A percentile compares a stretch with the other conserved stretches of the same genome.
Evolutionary conservation across 2,888 invertebrate genomes (phyloP).

Genomic region (Calameuta filiformis): DNA sequence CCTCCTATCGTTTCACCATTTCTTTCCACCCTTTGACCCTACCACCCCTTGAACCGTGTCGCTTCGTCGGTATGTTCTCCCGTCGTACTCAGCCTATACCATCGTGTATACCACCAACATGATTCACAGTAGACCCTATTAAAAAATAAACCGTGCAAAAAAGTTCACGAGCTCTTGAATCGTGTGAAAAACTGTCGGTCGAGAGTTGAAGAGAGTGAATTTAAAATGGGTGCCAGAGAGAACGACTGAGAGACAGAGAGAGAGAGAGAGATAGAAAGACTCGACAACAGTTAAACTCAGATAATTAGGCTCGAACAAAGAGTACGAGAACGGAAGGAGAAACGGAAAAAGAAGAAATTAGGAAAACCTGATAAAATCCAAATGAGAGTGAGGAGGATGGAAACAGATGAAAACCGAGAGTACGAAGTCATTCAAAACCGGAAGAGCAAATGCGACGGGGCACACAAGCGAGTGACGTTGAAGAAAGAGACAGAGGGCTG

Average conservation of each 20-base stretch:
- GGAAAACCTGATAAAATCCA: not conserved
- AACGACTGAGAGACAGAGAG: not conserved
- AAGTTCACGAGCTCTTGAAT: not conserved
- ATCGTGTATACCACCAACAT: not conserved
- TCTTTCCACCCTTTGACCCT: not conserved
- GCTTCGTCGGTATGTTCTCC: not conserved
- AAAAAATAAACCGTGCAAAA: not conserved
- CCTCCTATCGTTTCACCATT: not conserved
- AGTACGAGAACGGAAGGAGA: not conserved
- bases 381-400: not conserved
- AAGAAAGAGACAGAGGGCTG: not conserved
- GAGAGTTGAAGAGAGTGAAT: not conserved
- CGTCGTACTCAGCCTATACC: not conserved
- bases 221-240: not conserved
- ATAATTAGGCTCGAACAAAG: not conserved
- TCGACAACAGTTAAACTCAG: not conserved
- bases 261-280: not conserved
- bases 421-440: not conserved
- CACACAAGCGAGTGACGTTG: not conserved
- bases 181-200: not conserved
- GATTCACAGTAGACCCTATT: not conserved
- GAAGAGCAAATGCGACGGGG: not conserved
- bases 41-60: not conserved
- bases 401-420: not conserved
- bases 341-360: not conserved